A percentile compares a stretch with the other conserved stretches of the same genome.
Evolutionary conservation across 2,113 vertebrate species (phyloP).

Genomic region (Protobothrops mucrosquamatus): DNA sequence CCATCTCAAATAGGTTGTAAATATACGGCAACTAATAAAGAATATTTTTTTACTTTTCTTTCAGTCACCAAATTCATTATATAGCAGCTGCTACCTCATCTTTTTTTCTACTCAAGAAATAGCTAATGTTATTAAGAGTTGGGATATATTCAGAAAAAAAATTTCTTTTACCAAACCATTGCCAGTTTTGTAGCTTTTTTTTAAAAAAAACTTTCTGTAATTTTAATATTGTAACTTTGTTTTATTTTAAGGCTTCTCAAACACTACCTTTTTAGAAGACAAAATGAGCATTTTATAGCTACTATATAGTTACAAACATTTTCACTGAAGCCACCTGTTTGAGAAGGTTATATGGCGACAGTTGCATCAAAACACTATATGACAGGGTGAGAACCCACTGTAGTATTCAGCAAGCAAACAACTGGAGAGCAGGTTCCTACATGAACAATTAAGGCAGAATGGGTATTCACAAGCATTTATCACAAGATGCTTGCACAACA

Average conservation of each 20-base stretch:
- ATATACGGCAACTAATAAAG: background rate
- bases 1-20: background rate
- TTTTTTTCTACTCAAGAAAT: background rate
- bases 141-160: background rate
- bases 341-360: background rate
- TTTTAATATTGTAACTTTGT: background rate
- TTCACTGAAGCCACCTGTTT: background rate
- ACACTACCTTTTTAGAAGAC: background rate
- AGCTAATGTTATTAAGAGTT: background rate
- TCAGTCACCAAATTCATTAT: background rate
- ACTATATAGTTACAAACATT: background rate
- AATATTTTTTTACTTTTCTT: background rate
- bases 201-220: background rate
- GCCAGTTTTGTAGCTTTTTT: background rate
- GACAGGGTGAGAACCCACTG: too few relatives aligned
- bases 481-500: background rate
- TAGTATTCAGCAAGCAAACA: background rate
- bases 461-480: background rate
- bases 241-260: background rate
- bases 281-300: background rate
- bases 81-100: background rate
- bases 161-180: background rate
- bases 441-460: background rate
- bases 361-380: too few relatives aligned
- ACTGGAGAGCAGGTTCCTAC: background rate